Percentiles rank a stretch among this genome's conserved stretches.
Conservation (phyloP, 2,113 vertebrate genomes). For the Melanotaenia duboulayi region DNA sequence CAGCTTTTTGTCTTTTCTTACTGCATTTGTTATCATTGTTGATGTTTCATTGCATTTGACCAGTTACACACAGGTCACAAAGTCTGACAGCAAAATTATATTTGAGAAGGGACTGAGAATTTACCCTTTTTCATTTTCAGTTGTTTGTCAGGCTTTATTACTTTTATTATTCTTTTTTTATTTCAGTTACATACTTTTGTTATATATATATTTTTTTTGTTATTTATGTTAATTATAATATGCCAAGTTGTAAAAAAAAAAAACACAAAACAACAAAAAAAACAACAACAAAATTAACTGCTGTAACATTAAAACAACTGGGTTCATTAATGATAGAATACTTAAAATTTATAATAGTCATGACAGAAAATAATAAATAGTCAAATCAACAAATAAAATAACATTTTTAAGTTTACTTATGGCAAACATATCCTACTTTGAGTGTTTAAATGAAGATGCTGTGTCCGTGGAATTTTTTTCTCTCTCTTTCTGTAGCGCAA, state of each 20-base stretch:
- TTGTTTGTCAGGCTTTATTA: neutral
- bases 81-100: neutral
- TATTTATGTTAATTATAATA: too few relatives aligned
- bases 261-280: neutral
- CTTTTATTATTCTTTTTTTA: neutral
- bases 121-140: neutral
- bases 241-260: too few relatives aligned
- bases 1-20: neutral
- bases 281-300: too few relatives aligned
- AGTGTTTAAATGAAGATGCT: neutral
- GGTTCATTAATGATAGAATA: neutral
- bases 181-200: too few relatives aligned
- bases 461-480: neutral
- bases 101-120: neutral
- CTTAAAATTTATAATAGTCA: neutral
- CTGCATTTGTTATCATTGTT: neutral
- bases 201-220: too few relatives aligned
- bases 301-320: too few relatives aligned
- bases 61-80: neutral
- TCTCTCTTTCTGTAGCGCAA: neutral
- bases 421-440: neutral
- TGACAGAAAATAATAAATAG: neutral
- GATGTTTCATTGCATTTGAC: neutral
- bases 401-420: too few relatives aligned
- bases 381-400: constrained; percentile 1